These are phyloP conservation scores for Pseudococcus jackbeardsleyi DNA, from an alignment of 2,888 invertebrate species.

Conservation along the genomic window DNA sequence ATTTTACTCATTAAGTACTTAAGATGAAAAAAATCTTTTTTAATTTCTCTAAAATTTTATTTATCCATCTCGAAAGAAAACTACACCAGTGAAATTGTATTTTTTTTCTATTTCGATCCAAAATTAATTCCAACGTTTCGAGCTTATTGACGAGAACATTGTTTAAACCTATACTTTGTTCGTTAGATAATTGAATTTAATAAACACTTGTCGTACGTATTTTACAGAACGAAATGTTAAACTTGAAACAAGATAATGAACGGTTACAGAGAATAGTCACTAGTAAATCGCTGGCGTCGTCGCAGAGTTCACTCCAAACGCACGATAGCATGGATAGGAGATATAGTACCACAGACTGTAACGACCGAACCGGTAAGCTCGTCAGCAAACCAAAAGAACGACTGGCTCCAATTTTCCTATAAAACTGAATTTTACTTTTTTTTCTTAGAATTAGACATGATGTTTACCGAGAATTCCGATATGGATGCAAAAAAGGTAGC, in stretches of 20 bases:
- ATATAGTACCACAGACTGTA: conserved; percentile 62
- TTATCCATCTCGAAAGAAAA: too few relatives aligned
- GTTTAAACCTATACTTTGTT: neutral
- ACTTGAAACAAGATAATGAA: conserved; percentile 96
- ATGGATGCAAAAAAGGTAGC: conserved; percentile 89
- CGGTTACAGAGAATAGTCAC: conserved; percentile 88
- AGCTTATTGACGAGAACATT: neutral
- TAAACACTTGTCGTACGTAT: neutral
- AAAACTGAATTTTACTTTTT: neutral
- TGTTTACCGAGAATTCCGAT: conserved; percentile 69
- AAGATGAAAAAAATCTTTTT: too few relatives aligned
- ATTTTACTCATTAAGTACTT: too few relatives aligned
- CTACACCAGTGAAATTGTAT: too few relatives aligned
- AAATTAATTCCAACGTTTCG: neutral
- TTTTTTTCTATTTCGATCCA: too few relatives aligned
- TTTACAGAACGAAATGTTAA: conserved; percentile 92
- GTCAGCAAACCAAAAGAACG: neutral
- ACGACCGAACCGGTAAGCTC: conserved; percentile 57
- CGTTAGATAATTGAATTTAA: conserved; percentile 1
- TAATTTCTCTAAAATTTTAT: too few relatives aligned
- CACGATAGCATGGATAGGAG: conserved; percentile 67
- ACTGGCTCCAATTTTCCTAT: too few relatives aligned
- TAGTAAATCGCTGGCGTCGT: conserved; percentile 73
- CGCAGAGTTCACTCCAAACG: conserved; percentile 72
- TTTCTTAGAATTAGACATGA: conserved; percentile 54